Conservation (phyloP, 2,113 vertebrate species). For the Acanthochromis polyacanthus region DNA sequence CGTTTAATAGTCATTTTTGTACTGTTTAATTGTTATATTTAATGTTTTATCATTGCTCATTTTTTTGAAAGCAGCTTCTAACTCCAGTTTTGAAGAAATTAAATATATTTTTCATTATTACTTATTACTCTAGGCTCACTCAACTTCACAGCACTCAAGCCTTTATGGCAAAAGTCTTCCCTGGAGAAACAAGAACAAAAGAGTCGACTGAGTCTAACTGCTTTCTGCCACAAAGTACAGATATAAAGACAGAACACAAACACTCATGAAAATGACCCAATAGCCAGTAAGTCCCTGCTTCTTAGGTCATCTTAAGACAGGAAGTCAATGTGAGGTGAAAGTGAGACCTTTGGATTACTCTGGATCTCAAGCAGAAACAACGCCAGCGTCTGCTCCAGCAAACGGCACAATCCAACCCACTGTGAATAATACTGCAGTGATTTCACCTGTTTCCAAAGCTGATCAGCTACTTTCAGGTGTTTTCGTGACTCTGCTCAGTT, state of each 20-base stretch:
- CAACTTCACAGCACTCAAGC: not conserved
- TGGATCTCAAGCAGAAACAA: not conserved
- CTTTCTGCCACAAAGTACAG: not conserved
- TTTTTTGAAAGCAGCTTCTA: no score
- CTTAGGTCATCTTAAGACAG: not conserved
- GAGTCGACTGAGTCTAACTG: no score
- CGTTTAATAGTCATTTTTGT: no score
- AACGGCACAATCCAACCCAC: not conserved
- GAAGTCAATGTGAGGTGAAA: accelerated
- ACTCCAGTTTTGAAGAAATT: no score
- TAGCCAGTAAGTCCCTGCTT: not conserved
- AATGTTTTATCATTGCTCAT: no score
- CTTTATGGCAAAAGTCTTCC: no score
- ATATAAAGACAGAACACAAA: no score
- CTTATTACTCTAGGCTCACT: not conserved
- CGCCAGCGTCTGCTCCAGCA: not conserved
- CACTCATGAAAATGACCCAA: accelerated
- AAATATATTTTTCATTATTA: no score
- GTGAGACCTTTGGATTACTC: slow-evolving; percentile 2
- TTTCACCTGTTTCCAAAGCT: no score
- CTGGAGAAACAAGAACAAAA: no score
- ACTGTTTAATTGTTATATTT: no score
- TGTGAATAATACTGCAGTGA: not conserved
- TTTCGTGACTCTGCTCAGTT: not conserved
- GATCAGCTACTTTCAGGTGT: not conserved